Conservation (phyloP, 2,888 invertebrate species). For the Hermodice carunculata region DNA sequence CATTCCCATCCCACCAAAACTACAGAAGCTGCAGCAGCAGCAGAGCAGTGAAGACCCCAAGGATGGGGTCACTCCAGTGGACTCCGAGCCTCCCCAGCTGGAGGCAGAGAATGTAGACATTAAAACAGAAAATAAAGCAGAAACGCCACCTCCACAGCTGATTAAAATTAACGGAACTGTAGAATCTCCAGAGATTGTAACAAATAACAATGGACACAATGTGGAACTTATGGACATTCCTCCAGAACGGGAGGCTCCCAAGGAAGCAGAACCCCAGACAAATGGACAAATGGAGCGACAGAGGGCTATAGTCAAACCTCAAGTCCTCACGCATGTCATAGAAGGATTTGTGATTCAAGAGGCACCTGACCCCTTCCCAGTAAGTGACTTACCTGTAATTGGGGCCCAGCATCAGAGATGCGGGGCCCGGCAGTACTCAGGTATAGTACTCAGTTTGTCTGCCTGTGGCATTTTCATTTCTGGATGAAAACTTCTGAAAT, state of each 20-base stretch:
- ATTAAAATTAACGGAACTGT: too few species aligned
- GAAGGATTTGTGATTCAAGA: constrained; percentile 98
- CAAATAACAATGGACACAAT: not conserved
- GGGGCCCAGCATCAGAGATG: too few species aligned
- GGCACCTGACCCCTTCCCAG: constrained; percentile 74
- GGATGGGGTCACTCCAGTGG: constrained; percentile 68
- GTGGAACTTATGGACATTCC: not conserved
- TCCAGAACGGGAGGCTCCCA: constrained; percentile 4
- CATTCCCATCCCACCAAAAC: not conserved
- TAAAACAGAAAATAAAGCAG: too few species aligned
- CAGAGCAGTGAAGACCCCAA: constrained; percentile 2
- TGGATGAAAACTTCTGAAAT: too few species aligned
- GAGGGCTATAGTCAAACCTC: constrained; percentile 94
- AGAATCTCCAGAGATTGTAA: too few species aligned
- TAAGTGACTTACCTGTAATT: too few species aligned
- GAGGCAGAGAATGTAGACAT: not conserved
- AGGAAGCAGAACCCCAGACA: constrained; percentile 9
- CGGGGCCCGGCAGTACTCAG: too few species aligned
- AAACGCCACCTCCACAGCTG: too few species aligned
- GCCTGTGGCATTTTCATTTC: too few species aligned
- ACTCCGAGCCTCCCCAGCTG: not conserved
- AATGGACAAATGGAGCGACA: constrained; percentile 53
- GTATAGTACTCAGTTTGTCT: too few species aligned
- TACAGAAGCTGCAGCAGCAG: not conserved
- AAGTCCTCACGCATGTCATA: constrained; percentile 95